A percentile compares a stretch with the other conserved stretches of the same genome.
These are phyloP conservation scores for Mythimna albipuncta DNA, from an alignment of 2,888 invertebrate genomes.

Conservation along the genomic window DNA sequence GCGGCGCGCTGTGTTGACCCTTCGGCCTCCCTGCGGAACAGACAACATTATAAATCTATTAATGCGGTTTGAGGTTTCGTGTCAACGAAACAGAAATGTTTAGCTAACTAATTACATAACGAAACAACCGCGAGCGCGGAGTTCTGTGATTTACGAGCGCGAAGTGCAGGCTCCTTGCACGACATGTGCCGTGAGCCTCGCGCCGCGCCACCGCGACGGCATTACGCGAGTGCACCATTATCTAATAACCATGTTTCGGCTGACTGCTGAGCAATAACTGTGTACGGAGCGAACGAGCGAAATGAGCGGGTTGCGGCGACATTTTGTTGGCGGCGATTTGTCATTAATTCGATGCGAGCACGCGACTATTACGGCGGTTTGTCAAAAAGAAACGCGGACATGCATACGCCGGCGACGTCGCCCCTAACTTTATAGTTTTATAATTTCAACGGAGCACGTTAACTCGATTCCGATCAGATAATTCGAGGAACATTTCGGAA, in stretches of 20 bases:
- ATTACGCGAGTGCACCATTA: conserved; percentile 85
- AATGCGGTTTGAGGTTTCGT: conserved; percentile 66
- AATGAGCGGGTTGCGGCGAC: conserved; percentile 88
- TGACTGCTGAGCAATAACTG: conserved; percentile 76
- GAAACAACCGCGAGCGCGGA: conserved; percentile 69
- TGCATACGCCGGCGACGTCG: conserved; percentile 87
- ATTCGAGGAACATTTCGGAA: conserved; percentile 77
- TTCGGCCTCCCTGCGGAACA: conserved; percentile 93
- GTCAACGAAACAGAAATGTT: conserved; percentile 73
- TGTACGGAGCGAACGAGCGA: conserved; percentile 78
- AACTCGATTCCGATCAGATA: conserved; percentile 88
- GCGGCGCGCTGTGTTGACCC: conserved; percentile 97
- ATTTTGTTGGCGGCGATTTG: conserved; percentile 83
- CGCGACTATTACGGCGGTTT: conserved; percentile 88
- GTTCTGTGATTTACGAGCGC: conserved; percentile 82
- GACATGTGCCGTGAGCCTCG: conserved; percentile 82
- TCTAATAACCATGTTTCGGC: conserved; percentile 88
- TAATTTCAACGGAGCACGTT: conserved; percentile 87
- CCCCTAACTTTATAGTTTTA: conserved; percentile 87
- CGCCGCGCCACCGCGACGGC: conserved; percentile 73
- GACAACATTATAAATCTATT: conserved; percentile 55
- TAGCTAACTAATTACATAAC: conserved; percentile 81
- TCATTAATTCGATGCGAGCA: conserved; percentile 88
- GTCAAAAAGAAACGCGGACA: conserved; percentile 86
- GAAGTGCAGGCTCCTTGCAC: conserved; percentile 75